Conservation (phyloP, 1,140 invertebrate species). For the Hycleus phaleratus region DNA sequence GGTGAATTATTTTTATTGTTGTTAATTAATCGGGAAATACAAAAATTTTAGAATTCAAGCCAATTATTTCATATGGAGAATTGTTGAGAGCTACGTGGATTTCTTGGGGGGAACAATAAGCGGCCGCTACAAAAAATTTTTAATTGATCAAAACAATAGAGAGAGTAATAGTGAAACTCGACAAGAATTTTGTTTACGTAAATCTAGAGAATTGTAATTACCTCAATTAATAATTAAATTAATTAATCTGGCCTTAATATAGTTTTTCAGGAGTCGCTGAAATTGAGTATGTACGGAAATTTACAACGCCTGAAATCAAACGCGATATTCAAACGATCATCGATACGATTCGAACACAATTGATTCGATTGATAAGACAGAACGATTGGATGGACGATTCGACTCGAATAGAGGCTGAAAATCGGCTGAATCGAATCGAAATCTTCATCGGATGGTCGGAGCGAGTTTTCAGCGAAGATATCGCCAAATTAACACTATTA, state of each 20-base stretch:
- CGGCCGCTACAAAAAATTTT: not conserved
- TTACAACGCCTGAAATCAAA: slow-evolving; percentile 11
- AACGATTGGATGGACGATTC: slow-evolving; percentile 23
- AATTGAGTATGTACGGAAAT: slow-evolving; percentile 21
- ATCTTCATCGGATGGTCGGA: slow-evolving; percentile 5
- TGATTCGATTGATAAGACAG: slow-evolving; percentile 11
- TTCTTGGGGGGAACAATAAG: slow-evolving; percentile 1
- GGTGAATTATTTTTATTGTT: not conserved
- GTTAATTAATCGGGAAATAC: not conserved
- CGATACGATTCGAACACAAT: slow-evolving; percentile 14
- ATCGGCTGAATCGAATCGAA: not conserved
- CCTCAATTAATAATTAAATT: not conserved
- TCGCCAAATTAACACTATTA: slow-evolving; percentile 5
- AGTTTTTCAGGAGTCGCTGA: slow-evolving; percentile 19
- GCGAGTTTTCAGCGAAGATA: slow-evolving; percentile 1
- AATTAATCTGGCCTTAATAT: not conserved
- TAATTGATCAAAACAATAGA: not conserved
- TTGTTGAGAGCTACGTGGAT: slow-evolving; percentile 4
- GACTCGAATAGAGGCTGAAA: too few species aligned
- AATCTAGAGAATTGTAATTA: slow-evolving; percentile 4
- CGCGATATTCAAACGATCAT: slow-evolving; percentile 20
- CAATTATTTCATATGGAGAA: slow-evolving; percentile 22
- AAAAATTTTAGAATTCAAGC: slow-evolving; percentile 17
- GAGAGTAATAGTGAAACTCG: not conserved
- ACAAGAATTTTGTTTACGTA: not conserved